phyloP scores from a whole-genome alignment of 2,888 invertebrate species.

The Thumatha senex region DNA sequence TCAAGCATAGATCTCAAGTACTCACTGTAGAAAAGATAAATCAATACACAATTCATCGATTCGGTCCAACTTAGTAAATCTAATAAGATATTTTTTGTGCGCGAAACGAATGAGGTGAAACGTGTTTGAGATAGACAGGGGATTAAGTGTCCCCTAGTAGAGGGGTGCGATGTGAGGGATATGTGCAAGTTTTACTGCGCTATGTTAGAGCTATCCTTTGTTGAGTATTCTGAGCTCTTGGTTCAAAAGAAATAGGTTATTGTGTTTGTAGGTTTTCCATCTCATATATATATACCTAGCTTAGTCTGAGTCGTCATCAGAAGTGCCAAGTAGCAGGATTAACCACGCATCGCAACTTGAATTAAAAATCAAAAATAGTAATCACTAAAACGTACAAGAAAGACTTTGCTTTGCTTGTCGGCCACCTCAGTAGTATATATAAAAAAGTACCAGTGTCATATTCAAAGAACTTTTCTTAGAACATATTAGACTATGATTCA shows the following conservation, averaged over 20 bases:
- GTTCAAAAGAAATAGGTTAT: constrained; percentile 29
- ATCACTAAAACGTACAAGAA: too few species aligned
- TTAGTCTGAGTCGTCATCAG: background rate
- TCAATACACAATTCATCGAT: constrained; percentile 75
- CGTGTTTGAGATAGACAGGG: constrained; percentile 83
- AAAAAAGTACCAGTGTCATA: too few species aligned
- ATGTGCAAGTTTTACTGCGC: constrained; percentile 27
- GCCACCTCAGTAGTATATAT: too few species aligned
- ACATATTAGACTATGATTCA: too few species aligned
- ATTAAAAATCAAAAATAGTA: too few species aligned
- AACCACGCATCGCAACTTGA: too few species aligned
- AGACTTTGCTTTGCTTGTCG: too few species aligned
- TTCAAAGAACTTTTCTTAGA: too few species aligned
- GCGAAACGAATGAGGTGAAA: constrained; percentile 81
- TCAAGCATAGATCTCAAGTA: too few species aligned
- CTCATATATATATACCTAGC: background rate
- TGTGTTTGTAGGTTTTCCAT: constrained; percentile 6
- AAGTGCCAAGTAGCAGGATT: background rate
- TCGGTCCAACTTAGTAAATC: constrained; percentile 66
- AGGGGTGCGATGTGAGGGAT: constrained; percentile 44
- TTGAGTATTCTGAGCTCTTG: constrained; percentile 14
- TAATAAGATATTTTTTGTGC: constrained; percentile 78
- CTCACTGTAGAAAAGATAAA: constrained; percentile 9
- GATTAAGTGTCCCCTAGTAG: constrained; percentile 77
- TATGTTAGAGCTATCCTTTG: constrained; percentile 20